These are phyloP conservation scores for Callorhinus ursinus DNA, from an alignment of 2,113 vertebrate genomes.

Conservation along the genomic window DNA sequence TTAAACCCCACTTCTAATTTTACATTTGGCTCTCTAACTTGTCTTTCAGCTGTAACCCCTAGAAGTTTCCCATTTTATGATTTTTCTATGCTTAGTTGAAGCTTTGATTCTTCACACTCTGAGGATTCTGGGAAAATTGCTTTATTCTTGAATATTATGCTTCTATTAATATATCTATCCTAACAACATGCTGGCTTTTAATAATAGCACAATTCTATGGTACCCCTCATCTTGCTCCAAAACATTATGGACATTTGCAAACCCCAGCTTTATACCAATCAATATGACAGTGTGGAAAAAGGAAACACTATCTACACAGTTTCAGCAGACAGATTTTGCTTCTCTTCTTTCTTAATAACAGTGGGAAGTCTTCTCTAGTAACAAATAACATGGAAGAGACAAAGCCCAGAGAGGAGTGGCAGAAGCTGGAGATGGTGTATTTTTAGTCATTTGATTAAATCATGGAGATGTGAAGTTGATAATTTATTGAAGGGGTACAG, in stretches of 20 bases:
- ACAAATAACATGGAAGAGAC: constrained; percentile 81
- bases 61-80: not conserved
- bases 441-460: constrained; percentile 90
- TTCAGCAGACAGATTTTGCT: constrained; percentile 72
- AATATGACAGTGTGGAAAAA: constrained; percentile 69
- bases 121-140: not conserved
- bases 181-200: constrained; percentile 45
- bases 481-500: constrained; percentile 88
- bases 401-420: constrained; percentile 81
- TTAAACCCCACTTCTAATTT: constrained; percentile 10
- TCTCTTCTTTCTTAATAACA: constrained; percentile 78
- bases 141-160: constrained; percentile 57
- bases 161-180: constrained; percentile 69
- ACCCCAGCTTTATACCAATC: constrained; percentile 65
- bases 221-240: constrained; percentile 45
- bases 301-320: constrained; percentile 65
- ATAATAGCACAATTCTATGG: constrained; percentile 57
- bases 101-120: constrained; percentile 41
- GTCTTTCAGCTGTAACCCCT: not conserved
- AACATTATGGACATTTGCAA: constrained; percentile 67
- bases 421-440: constrained; percentile 85
- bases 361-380: constrained; percentile 80
- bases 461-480: constrained; percentile 89
- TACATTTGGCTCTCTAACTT: not conserved
- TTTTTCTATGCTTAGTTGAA: constrained; percentile 30